Base-by-base conservation (phyloP, 2,113 vertebrate species). In the Argyrosomus japonicus region DNA sequence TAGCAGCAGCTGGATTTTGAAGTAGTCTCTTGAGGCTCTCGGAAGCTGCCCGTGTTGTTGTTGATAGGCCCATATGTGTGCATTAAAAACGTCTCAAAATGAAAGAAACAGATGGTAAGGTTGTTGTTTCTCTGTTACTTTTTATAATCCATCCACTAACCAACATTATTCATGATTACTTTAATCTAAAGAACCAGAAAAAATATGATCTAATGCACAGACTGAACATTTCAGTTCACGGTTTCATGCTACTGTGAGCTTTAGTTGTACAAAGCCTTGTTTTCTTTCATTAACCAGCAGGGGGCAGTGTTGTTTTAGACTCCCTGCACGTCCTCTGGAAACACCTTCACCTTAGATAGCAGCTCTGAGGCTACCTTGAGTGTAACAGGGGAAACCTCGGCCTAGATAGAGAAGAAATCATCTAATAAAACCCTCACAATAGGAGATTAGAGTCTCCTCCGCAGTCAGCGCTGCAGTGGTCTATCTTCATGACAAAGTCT, bases 281-380 rank as follows among this genome's bases (percentile, higher is more conserved):
- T 2, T 21, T 29, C 18, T 23, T 25, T 27, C 3, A 47, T 68
- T 17, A 3, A 48, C 84, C 92, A 91, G 77, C 63, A 89, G 92
- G 77, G 81, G 92, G 87, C 92, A 88, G 80, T 89, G 15, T 81
- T 64, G 80, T 32, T 68, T 64, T 9, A 79, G 51, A 36, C 27
- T 71, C 53, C 14, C 27, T 17, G 1, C 29, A 15, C 0, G 6
- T 45, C 75, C 69, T 77, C 75, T 73, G 25, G 5, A 53, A 77
- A 81, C 64, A 79, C 60, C 23, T 80, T 78, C 68, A 81, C 77
- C 74, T 82, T 2, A 69, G 40, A 68, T 9, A 60, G 61, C 67
- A 71, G 32, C 63, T 72, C 76, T 79, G 56, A 47, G 60, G 77
- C 54, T 58, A 67, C 61, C 25, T 5, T 1, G 21, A 36, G 1